Percentiles rank a stretch among this genome's conserved stretches.
Conservation (phyloP, 2,888 invertebrate genomes). For the Cheilosia vernalis region DNA sequence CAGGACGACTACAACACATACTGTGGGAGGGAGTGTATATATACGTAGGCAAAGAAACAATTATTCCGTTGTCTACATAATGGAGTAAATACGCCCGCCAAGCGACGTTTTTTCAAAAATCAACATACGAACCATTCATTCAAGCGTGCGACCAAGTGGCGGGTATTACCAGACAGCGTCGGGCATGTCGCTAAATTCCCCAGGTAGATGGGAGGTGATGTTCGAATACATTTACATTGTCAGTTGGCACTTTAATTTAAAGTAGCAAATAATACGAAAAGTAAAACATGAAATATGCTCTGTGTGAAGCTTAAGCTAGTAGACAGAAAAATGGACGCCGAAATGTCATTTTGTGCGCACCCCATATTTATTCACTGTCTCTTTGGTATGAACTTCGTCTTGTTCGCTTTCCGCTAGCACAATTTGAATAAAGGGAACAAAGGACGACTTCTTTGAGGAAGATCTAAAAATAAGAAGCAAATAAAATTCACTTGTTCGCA, state of each 20-base stretch:
- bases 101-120: conserved; percentile 47
- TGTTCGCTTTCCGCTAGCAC: conserved; percentile 20
- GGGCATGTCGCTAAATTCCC: conserved; percentile 21
- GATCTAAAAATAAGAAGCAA: conserved; percentile 5
- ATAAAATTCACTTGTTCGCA: conserved; percentile 37
- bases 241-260: conserved; percentile 15
- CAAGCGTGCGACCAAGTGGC: conserved; percentile 46
- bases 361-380: conserved; percentile 27
- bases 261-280: conserved; percentile 31
- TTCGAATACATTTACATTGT: conserved; percentile 35
- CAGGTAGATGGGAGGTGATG: conserved; percentile 16
- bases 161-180: conserved; percentile 38
- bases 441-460: conserved; percentile 25
- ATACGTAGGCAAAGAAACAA: conserved; percentile 9
- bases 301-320: not conserved
- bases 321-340: conserved; percentile 38
- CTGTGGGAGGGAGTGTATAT: conserved; percentile 12
- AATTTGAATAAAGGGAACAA: conserved; percentile 24
- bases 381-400: conserved; percentile 5
- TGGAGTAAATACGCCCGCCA: conserved; percentile 20
- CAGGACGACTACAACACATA: conserved; percentile 4
- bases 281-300: conserved; percentile 23
- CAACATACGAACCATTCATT: conserved; percentile 58
- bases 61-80: conserved; percentile 11
- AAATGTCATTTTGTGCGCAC: conserved; percentile 48